Evolutionary conservation across 64 coral and sea anemone species (phyloP).

Genomic region (Porites australiensis): DNA sequence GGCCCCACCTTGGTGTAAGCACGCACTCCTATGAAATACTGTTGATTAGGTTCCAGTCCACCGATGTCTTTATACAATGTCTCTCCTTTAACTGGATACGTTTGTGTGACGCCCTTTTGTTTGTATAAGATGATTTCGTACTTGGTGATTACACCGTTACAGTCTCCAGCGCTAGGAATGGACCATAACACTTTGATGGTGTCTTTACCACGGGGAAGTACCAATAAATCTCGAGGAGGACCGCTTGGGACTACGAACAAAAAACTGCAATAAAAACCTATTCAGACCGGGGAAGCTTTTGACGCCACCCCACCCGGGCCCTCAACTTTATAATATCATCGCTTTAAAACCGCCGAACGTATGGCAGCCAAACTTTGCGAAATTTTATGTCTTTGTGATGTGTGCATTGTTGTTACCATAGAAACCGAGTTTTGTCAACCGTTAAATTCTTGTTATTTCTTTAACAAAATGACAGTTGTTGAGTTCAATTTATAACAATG

Average conservation of each 20-base stretch:
- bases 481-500: too few species aligned
- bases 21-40: conserved; percentile 46
- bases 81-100: conserved; percentile 5
- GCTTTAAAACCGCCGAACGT: too few species aligned
- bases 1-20: conserved; percentile 58
- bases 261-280: not conserved
- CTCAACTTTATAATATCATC: too few species aligned
- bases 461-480: too few species aligned
- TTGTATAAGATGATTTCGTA: conserved; percentile 55
- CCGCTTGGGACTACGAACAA: conserved; percentile 54
- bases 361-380: too few species aligned
- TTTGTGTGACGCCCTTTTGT: not conserved
- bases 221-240: conserved; percentile 62
- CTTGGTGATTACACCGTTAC: conserved; percentile 55
- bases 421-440: too few species aligned
- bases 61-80: conserved; percentile 53
- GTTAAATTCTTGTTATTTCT: too few species aligned
- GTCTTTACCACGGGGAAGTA: conserved; percentile 44
- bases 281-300: too few species aligned
- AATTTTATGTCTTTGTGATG: too few species aligned
- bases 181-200: conserved; percentile 64
- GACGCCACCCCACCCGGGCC: not conserved
- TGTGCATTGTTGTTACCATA: too few species aligned
- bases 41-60: conserved; percentile 27
- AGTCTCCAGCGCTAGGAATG: conserved; percentile 41